Conservation (phyloP, 2,797 vertebrate species). For the Capromys pilorides region DNA sequence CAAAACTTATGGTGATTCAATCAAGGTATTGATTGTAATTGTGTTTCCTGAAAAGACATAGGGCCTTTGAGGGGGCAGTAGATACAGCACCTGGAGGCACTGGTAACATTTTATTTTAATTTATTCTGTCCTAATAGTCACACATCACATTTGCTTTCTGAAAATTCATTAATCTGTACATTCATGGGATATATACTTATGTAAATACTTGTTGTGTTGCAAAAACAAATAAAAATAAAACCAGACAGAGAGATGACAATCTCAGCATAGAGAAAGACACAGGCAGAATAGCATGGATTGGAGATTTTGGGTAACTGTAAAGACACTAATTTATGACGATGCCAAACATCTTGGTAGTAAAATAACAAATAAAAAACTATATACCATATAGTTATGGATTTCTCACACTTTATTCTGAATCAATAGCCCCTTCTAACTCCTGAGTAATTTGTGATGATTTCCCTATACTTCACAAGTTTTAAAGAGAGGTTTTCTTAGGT, state of each 20-base stretch:
- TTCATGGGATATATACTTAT: not conserved
- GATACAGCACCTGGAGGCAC: not conserved
- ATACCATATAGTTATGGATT: accelerated
- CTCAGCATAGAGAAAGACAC: not conserved
- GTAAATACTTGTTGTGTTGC: accelerated
- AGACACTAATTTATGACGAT: not conserved
- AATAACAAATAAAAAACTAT: not conserved
- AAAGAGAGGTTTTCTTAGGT: not conserved
- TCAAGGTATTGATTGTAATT: not conserved
- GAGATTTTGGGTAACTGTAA: not conserved
- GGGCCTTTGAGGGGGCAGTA: too few relatives aligned
- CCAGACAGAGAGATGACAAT: not conserved
- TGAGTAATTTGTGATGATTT: not conserved
- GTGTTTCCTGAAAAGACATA: not conserved
- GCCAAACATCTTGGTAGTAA: not conserved
- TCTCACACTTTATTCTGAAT: not conserved
- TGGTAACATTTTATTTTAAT: not conserved
- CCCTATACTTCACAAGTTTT: not conserved
- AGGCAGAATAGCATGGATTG: not conserved
- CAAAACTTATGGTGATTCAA: not conserved
- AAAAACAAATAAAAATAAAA: not conserved
- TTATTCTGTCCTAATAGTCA: not conserved
- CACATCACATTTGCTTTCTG: not conserved
- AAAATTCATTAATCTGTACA: not conserved
- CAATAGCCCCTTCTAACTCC: not conserved